Evolutionary conservation across 2,888 invertebrate species (phyloP), one percentile per base, ranked within the genome.

Genomic region (Xanthia togata): DNA sequence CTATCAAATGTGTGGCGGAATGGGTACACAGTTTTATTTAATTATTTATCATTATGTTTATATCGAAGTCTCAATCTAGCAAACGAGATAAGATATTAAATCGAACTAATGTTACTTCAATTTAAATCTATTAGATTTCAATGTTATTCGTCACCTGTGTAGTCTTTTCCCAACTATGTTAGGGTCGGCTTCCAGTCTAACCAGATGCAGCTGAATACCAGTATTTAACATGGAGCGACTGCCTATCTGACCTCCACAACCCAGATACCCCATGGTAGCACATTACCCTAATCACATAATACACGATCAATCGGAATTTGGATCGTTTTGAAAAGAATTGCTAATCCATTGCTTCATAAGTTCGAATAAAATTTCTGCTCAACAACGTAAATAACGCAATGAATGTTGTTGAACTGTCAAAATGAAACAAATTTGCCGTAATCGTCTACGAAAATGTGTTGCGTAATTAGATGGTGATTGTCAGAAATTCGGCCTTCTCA

Each of bases 41-140:
- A 76, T 76, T 79, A 71, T 83, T 79, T 78, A 78, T 84, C 63
- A 84, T 78, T 86, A 73, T 77, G 59, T 85, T 85, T 69, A n/a
- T 59, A 70, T 73, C 38, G 62, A 72, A 70, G 65, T 81, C 76
- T 81, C 70, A 38, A 70, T 85, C 67, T 76, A 76, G 76, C 62
- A 78, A 83, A 83, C 71, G 67, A 71, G 78, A 62, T 57, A 31
- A 31, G 38, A 17, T 44, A 31, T 31, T 6, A 50, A 23, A 50
- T 9, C 50, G 50, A 20, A 23, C 9, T 38, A 17, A 35, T 50
- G 11, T 31, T 6, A 60, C 4, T 4, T 20, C 17, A 20, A 20
- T 50, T 4, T 38, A 17, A 35, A 20, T 38, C 9, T 38, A 20
- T 26, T 50, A 17, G 23, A n/a, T n/a, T n/a, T n/a, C n/a, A 50